Evolutionary conservation across 2,888 invertebrate species (phyloP).

Genomic region (Barypeithes pellucidus): DNA sequence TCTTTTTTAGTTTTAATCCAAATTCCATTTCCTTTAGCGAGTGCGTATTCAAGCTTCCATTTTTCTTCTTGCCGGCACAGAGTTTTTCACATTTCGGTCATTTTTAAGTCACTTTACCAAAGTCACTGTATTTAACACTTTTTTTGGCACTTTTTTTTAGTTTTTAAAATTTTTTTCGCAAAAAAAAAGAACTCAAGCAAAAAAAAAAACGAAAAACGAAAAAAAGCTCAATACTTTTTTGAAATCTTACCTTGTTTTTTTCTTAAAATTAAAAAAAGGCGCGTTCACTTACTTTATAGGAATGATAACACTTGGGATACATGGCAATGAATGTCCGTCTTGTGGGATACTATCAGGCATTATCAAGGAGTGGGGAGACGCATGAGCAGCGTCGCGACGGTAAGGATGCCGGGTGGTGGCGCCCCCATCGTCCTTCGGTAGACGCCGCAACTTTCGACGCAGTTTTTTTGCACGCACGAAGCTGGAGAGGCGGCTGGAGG

Average conservation of each 20-base stretch:
- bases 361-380: constrained; percentile 70
- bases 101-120: constrained; percentile 32
- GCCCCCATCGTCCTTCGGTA: constrained; percentile 63
- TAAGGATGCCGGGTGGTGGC: constrained; percentile 71
- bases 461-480: constrained; percentile 61
- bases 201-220: constrained; percentile 57
- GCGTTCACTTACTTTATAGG: constrained; percentile 70
- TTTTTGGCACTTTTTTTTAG: constrained; percentile 44
- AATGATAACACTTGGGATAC: constrained; percentile 72
- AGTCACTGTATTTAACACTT: constrained; percentile 32
- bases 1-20: neutral
- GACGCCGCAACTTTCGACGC: constrained; percentile 58
- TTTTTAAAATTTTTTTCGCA: constrained; percentile 42
- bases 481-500: constrained; percentile 55
- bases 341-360: constrained; percentile 71
- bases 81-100: constrained; percentile 10
- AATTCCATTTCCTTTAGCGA: neutral
- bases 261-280: constrained; percentile 70
- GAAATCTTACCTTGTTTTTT: constrained; percentile 67
- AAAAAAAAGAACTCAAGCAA: constrained; percentile 53
- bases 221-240: constrained; percentile 54
- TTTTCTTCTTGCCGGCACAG: neutral
- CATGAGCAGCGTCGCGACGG: constrained; percentile 71
- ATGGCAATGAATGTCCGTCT: constrained; percentile 72
- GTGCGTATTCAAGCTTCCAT: neutral